phyloP scores from a whole-genome alignment of 1,140 invertebrate species.

The Eumeta japonica region DNA sequence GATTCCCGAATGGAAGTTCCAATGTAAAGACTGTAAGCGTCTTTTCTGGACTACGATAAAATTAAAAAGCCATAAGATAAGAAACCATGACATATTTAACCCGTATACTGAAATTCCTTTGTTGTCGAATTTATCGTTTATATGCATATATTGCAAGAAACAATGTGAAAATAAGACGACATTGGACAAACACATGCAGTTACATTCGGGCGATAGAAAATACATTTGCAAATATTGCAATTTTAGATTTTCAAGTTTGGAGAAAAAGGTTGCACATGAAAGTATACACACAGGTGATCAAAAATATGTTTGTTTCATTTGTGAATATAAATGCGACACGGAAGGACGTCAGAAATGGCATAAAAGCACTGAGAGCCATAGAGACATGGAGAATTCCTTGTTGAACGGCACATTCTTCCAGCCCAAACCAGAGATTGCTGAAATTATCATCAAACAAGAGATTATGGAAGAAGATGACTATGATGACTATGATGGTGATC shows the following conservation, averaged over 20 bases:
- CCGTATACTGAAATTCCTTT: constrained; percentile 19
- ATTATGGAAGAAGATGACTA: constrained; percentile 10
- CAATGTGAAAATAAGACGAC: constrained; percentile 40
- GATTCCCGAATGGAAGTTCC: constrained; percentile 20
- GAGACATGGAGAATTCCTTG: constrained; percentile 40
- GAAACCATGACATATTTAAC: constrained; percentile 32
- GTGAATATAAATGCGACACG: constrained; percentile 45
- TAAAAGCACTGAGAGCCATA: constrained; percentile 39
- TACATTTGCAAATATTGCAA: constrained; percentile 49
- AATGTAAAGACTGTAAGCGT: constrained; percentile 38
- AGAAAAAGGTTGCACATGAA: constrained; percentile 37
- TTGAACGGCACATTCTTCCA: constrained; percentile 28
- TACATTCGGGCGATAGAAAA: constrained; percentile 38
- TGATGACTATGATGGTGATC: constrained; percentile 13
- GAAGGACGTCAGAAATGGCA: constrained; percentile 39
- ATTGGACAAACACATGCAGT: constrained; percentile 37
- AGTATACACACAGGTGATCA: constrained; percentile 46
- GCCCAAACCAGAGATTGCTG: too few relatives aligned
- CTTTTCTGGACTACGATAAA: constrained; percentile 43
- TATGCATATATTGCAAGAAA: constrained; percentile 47
- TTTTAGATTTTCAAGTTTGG: constrained; percentile 41
- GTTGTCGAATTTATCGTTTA: constrained; percentile 24
- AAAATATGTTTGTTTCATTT: constrained; percentile 51
- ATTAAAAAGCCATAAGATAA: constrained; percentile 33
- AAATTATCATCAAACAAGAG: constrained; percentile 16